Base-by-base conservation (phyloP, 2,113 vertebrate species). In the Meleagris gallopavo region DNA sequence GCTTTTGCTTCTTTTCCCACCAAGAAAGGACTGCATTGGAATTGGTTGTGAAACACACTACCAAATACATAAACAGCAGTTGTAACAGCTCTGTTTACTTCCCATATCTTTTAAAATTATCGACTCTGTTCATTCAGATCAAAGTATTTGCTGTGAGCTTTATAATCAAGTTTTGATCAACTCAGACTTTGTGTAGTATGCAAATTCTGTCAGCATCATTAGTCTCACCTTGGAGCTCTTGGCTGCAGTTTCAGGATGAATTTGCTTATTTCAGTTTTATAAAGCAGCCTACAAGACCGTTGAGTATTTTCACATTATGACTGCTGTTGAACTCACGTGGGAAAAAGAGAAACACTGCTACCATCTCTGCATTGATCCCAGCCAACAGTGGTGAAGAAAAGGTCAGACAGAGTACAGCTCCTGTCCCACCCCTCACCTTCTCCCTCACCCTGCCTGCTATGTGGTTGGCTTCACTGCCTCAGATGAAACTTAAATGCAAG, bases 81-180 rank as follows among this genome's bases (percentile, higher is more conserved):
- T 93, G 55, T 57, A 96, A 97, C 24, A 86, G 36, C 14, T 90
- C 70, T 86, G 83, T 91, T 97, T 83, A 93, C 70, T 97, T 97
- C 96, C 83, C 41, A 72, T 76, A 96, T 89, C 80, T 80, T 88
- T 89, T 46, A 36, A 74, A 70, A 76, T 84, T 70, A 95, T n/a
- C 78, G 95, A 40, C 27, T 77, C n/a, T 40, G 19, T 38, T 93
- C 24, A 3, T 43, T 79, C 3, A 8, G 20, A 22, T 16, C 43
- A 32, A 32, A 90, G 36, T 22, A 79, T 40, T 82, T 81, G 43
- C 61, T 62, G 22, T 18, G 19, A 62, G 57, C 13, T 60, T 25
- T 24, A 29, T 6, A 83, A 82, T 13, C 22, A 89, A 69, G 30
- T 60, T 79, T 57, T 66, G 55, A 70, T 55, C 78, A 95, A 52